Conservation (phyloP, 2,888 invertebrate species). For the Penaeus monodon region DNA sequence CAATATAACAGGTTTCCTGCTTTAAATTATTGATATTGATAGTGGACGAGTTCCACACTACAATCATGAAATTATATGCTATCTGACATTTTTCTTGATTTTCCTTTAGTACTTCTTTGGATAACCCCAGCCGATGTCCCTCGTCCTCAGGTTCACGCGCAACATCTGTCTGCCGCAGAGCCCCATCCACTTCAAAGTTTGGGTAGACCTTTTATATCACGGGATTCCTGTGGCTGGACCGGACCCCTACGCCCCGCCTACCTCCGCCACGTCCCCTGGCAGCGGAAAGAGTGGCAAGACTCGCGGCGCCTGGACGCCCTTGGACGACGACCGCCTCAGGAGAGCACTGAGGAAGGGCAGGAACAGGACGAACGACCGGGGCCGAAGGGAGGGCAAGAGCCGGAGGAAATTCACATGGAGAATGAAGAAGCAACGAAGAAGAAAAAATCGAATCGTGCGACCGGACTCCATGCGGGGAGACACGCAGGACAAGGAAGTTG, state of each 20-base stretch:
- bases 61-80: too few relatives aligned
- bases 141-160: constrained; percentile 9
- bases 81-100: too few relatives aligned
- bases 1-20: too few relatives aligned
- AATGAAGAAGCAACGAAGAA: neutral
- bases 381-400: neutral
- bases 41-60: too few relatives aligned
- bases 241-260: neutral
- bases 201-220: constrained; percentile 23
- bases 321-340: neutral
- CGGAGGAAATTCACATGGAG: neutral
- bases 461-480: constrained; percentile 1
- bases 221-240: constrained; percentile 26
- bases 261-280: neutral
- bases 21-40: too few relatives aligned
- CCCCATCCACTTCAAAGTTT: constrained; percentile 20
- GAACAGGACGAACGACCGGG: constrained; percentile 10
- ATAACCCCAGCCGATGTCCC: too few relatives aligned
- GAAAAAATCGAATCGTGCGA: neutral
- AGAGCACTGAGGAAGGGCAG: constrained; percentile 10
- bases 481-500: neutral
- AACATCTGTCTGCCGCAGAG: constrained; percentile 7
- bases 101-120: too few relatives aligned
- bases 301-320: constrained; percentile 7
- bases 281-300: neutral